phyloP scores from a whole-genome alignment of 2,113 vertebrate species.

The Pelvicachromis taeniatus region DNA sequence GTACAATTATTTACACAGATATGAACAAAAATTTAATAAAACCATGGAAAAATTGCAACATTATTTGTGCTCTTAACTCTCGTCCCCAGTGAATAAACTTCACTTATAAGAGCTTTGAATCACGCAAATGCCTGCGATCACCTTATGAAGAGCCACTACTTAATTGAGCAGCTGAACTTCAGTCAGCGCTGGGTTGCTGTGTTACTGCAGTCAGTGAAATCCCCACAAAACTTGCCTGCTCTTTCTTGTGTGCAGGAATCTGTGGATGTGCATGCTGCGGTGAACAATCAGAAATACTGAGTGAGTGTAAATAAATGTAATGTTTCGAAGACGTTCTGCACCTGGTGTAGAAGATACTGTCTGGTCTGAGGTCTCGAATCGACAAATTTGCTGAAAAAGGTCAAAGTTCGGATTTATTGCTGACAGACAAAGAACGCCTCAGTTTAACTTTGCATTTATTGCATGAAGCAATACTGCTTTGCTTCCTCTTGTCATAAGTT shows the following conservation, averaged over 20 bases:
- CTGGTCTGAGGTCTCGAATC: slow-evolving; percentile 72
- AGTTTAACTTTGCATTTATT: background rate
- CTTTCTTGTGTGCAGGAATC: background rate
- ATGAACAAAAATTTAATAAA: background rate
- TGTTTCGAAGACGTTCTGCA: background rate
- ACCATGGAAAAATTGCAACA: fast-evolving
- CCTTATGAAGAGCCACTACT: background rate
- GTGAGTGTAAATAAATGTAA: background rate
- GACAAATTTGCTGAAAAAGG: background rate
- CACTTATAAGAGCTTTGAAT: background rate
- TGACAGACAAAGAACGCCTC: background rate
- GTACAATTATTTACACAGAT: background rate
- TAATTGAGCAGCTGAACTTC: slow-evolving; percentile 30
- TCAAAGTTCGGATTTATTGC: background rate
- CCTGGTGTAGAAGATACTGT: slow-evolving; percentile 78
- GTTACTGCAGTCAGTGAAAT: background rate
- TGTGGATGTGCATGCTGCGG: background rate
- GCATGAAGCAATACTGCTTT: fast-evolving
- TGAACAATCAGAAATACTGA: fast-evolving
- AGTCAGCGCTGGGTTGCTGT: background rate
- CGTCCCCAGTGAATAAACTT: fast-evolving
- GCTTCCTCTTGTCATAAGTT: fast-evolving
- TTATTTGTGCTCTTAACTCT: fast-evolving
- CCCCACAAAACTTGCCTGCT: background rate
- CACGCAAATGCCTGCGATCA: background rate